Evolutionary conservation across 1,140 invertebrate genomes (phyloP), one percentile per base, ranked within the genome.

Genomic region (Bombus difficillimus): DNA sequence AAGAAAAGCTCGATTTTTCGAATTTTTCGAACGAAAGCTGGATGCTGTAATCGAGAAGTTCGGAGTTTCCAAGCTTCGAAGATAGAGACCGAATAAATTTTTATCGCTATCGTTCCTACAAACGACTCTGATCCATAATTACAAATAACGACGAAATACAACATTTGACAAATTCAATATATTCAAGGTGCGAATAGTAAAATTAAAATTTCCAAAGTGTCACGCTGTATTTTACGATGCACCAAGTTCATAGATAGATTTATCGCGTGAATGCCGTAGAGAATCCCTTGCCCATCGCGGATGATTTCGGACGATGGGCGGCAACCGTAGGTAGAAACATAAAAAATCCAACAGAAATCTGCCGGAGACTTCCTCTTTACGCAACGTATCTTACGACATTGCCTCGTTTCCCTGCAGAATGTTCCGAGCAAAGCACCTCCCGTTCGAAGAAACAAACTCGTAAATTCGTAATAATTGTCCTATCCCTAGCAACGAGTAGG

Each of bases 271-370:
- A 37, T 22, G 8, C 9, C 10, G 32, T 22, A 34, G 18, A 2
- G 13, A 37, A 68, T 37, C 18, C 8, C 0, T 37, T 68, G 0
- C 0, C 15, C 32, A 0, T 37, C 18, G 0, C 18, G 12, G 22
- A 37, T 25, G 18, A 0, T 68, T 32, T 25, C 18, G 0, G 66
- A 18, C 0, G 18, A 32, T 0, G 22, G 2, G 22, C 9, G 2
- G 22, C 9, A 25, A 32, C 18, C 18, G 13, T 18, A 32, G 8
- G 9, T 68, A 25, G 34, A 37, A 22, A 37, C 3, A 1, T 68
- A 37, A 68, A 25, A 10, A 25, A 4, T 37, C 34, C 34, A 12
- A 37, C 22, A 37, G 32, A 68, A 37, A 34, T 10, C 34, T 34
- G 3, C 22, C 15, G 18, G 22, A 25, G 13, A 37, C 22, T 22